Conservation (phyloP, 2,113 vertebrate species). For the Scolopax mira region DNA sequence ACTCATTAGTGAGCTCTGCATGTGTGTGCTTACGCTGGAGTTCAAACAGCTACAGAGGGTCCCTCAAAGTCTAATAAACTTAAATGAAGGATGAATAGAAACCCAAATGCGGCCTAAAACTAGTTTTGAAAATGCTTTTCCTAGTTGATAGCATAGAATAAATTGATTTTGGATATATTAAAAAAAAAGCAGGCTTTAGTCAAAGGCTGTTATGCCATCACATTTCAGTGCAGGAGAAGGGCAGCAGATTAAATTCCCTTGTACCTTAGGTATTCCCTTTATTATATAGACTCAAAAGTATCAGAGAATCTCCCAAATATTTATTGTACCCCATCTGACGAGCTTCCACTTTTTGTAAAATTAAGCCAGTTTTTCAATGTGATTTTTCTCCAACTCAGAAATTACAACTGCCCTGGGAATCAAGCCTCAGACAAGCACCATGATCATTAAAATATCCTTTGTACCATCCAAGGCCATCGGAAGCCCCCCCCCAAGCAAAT, state of each 20-base stretch:
- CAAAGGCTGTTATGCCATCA: background rate
- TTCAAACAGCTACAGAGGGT: slow-evolving; percentile 30
- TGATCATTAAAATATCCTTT: slow-evolving; percentile 29
- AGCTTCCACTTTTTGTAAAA: background rate
- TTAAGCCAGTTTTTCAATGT: background rate
- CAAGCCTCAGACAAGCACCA: background rate
- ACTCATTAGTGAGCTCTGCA: slow-evolving; percentile 20
- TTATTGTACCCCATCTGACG: background rate
- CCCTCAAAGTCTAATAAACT: slow-evolving; percentile 53
- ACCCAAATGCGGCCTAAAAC: slow-evolving; percentile 16
- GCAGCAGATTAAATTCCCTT: background rate
- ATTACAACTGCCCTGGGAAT: background rate
- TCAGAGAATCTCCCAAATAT: background rate
- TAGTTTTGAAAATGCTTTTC: background rate
- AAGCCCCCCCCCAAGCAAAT: background rate
- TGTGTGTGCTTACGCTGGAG: background rate
- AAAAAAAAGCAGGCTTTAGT: background rate
- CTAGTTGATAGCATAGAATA: background rate
- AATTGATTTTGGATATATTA: background rate
- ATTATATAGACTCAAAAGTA: background rate
- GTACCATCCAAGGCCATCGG: background rate
- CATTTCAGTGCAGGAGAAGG: background rate
- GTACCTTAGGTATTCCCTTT: background rate
- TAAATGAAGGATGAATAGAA: slow-evolving; percentile 43
- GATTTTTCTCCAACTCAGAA: background rate